These are phyloP conservation scores for Megalonaias nervosa DNA, from an alignment of 1,140 invertebrate species.

Conservation along the genomic window DNA sequence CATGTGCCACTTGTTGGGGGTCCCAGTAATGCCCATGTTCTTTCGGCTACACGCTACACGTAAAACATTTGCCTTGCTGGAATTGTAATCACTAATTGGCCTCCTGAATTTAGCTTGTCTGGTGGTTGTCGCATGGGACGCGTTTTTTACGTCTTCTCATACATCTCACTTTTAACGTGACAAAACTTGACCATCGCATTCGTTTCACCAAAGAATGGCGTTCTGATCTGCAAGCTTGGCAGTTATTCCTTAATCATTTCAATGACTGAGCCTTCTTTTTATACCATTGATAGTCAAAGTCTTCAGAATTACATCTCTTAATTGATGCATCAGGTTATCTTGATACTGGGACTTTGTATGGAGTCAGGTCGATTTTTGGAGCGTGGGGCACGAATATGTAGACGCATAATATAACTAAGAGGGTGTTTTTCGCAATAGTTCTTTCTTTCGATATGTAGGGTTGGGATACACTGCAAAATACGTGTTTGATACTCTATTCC, in stretches of 20 bases:
- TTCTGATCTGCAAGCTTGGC: conserved; percentile 8
- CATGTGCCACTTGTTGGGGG: conserved; percentile 2
- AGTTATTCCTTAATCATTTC: conserved; percentile 11
- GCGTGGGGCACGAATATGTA: neutral
- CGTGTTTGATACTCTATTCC: conserved; percentile 5
- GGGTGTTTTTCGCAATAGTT: conserved; percentile 10
- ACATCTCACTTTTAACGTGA: conserved; percentile 8
- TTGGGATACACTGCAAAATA: neutral
- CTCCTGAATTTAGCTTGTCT: conserved; percentile 29
- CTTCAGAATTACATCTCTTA: conserved; percentile 2
- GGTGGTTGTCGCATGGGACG: conserved; percentile 26
- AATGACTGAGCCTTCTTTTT: conserved; percentile 23
- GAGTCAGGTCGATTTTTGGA: neutral
- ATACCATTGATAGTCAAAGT: conserved; percentile 6
- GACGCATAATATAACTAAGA: conserved; percentile 5
- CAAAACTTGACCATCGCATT: conserved; percentile 16
- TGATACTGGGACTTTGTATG: conserved; percentile 20
- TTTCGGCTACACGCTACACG: no score
- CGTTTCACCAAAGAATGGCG: conserved; percentile 8
- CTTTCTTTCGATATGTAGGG: conserved; percentile 20
- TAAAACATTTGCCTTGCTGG: conserved; percentile 2
- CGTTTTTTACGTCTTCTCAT: conserved; percentile 13
- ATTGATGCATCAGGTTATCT: conserved; percentile 9
- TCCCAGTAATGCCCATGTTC: no score
- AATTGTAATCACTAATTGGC: conserved; percentile 35